These are phyloP conservation scores for Drosophila auraria DNA, from an alignment of 1,140 invertebrate species.

Conservation along the genomic window DNA sequence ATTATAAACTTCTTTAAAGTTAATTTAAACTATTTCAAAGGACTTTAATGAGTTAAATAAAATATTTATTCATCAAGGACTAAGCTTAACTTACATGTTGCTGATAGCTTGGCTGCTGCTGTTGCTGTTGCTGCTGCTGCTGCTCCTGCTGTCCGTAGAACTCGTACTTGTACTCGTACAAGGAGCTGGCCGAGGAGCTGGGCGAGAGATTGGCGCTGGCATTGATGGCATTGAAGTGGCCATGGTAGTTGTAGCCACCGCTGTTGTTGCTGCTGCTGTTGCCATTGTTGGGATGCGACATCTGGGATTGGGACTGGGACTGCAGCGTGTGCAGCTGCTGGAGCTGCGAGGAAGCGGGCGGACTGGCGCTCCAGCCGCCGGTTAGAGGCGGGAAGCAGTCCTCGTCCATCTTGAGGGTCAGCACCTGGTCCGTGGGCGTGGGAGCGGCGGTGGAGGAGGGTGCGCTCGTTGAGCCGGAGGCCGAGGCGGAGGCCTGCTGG, in stretches of 20 bases:
- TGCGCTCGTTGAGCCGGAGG: constrained; percentile 39
- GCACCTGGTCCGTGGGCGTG: constrained; percentile 70
- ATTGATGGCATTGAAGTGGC: constrained; percentile 77
- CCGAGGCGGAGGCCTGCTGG: constrained; percentile 50
- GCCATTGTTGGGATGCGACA: constrained; percentile 41
- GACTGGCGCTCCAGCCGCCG: constrained; percentile 58
- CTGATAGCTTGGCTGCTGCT: constrained; percentile 65
- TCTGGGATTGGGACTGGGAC: constrained; percentile 41
- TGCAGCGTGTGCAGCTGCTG: constrained; percentile 68
- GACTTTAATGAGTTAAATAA: too few species aligned
- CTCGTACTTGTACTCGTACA: constrained; percentile 62
- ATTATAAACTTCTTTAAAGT: too few species aligned
- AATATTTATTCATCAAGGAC: background rate
- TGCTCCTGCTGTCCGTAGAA: constrained; percentile 62
- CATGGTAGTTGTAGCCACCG: constrained; percentile 71
- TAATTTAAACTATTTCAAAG: too few species aligned
- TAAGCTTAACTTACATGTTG: constrained; percentile 66
- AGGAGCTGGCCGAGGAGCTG: constrained; percentile 73
- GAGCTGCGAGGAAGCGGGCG: constrained; percentile 44
- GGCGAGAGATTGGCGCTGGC: constrained; percentile 70
- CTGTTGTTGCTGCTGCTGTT: constrained; percentile 56
- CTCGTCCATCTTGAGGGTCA: constrained; percentile 91
- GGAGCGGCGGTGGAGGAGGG: constrained; percentile 43
- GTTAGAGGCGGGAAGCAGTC: constrained; percentile 88
- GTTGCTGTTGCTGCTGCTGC: constrained; percentile 53